Evolutionary conservation across 2,797 vertebrate genomes (phyloP), one percentile per base, ranked within the genome.

Genomic region (Naso thynnoides): DNA sequence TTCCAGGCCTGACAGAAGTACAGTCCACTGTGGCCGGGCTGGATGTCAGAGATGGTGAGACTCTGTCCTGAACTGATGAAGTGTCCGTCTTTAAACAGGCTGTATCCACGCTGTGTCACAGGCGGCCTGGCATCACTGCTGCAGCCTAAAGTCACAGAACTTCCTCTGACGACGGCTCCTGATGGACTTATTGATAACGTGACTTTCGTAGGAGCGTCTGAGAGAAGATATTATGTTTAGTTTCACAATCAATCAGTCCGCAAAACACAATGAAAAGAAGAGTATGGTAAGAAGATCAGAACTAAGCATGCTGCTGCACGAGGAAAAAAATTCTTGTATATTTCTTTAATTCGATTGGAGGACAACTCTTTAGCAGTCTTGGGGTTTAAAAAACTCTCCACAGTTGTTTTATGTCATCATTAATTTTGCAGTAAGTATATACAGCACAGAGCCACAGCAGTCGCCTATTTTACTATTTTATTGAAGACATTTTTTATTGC

Each of bases 1-100:
- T 90, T 93, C 52, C 42, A 18, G 48, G 87, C 89, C 50, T 62
- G 69, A 59, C 92, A 93, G 80, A 58, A 48, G 78, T 92, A 93
- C 23, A 48, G 63, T 21, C 91, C 91, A 9, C 76, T 87, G 75
- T 89, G 50, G 21, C 58, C n/a, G 57, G 74, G 74, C 70, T 82
- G 82, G 49, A 90, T n/a, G 29, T 79, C 56, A 33, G 56, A 47
- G 69, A 92, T 81, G 52, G 7, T 78, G 66, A 76, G 55, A 2
- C 0, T 81, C 62, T 47, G 49, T 63, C 87, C 86, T 4, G 49
- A 64, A 3, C 59, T 53, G 62, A 88, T 23, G 0, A 80, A 27
- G 49, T 45, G 23, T 56, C 78, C 58, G 1, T 86, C 84, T 50
- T 77, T 87, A 23, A 73, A 83, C 54, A 92, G 68, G 8, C 38